Conservation (phyloP, 2,888 invertebrate genomes). For the Ochropleura leucogaster region DNA sequence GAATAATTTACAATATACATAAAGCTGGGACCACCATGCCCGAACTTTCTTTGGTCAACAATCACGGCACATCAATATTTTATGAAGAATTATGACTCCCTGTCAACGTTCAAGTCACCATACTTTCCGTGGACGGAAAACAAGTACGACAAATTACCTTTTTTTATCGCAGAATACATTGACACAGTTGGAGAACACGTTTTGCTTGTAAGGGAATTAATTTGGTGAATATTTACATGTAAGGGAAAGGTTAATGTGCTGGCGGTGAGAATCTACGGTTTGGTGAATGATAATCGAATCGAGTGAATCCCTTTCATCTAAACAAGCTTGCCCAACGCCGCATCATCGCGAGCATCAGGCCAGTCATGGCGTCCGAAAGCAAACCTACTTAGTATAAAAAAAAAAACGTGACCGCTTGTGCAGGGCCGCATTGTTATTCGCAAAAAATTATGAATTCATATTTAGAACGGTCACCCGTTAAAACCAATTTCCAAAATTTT, state of each 20-base stretch:
- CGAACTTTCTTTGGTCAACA: conserved; percentile 10
- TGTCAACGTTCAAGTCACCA: conserved; percentile 27
- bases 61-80: conserved; percentile 20
- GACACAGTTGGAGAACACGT: conserved; percentile 62
- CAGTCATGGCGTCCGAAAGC: no score
- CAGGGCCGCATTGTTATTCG: conserved; percentile 27
- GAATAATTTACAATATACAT: not conserved
- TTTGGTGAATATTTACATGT: conserved; percentile 50
- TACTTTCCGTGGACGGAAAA: conserved; percentile 26
- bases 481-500: no score
- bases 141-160: conserved; percentile 47
- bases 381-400: no score
- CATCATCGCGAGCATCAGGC: no score
- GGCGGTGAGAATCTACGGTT: conserved; percentile 30
- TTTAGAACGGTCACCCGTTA: not conserved
- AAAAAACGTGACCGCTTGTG: not conserved
- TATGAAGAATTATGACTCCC: conserved; percentile 25
- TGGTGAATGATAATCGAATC: conserved; percentile 23
- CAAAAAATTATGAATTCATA: not conserved
- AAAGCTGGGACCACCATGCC: conserved; percentile 11
- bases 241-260: conserved; percentile 47
- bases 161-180: conserved; percentile 62
- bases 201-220: conserved; percentile 47
- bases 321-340: no score
- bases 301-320: no score